These are phyloP conservation scores for Ancistrus triradiatus DNA, from an alignment of 2,113 vertebrate species.

Conservation along the genomic window DNA sequence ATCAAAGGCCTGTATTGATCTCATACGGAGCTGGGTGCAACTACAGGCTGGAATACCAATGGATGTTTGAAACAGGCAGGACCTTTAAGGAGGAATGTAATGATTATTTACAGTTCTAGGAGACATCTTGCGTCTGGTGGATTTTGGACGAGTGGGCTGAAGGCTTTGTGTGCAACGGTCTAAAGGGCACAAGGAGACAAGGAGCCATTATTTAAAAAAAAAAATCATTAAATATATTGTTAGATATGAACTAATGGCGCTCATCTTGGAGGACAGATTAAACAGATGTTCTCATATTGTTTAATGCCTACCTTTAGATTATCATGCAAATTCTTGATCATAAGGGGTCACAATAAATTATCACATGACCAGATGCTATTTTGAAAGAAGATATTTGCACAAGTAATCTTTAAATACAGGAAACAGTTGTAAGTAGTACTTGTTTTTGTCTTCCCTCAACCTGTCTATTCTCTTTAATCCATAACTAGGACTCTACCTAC, in stretches of 20 bases:
- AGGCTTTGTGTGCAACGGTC: too few species aligned
- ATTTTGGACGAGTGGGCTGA: background rate
- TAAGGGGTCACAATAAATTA: slow-evolving; percentile 52
- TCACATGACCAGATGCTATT: slow-evolving; percentile 58
- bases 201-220: too few species aligned
- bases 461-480: too few species aligned
- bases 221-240: too few species aligned
- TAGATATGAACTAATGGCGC: too few species aligned
- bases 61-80: slow-evolving; percentile 56
- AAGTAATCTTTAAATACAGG: too few species aligned
- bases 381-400: slow-evolving; percentile 54
- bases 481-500: too few species aligned
- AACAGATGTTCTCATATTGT: slow-evolving; percentile 69
- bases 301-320: slow-evolving; percentile 60
- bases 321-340: slow-evolving; percentile 53
- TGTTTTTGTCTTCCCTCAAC: too few species aligned
- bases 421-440: too few species aligned
- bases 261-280: slow-evolving; percentile 64
- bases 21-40: slow-evolving; percentile 36
- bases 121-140: slow-evolving; percentile 6
- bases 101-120: slow-evolving; percentile 57
- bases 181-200: too few species aligned
- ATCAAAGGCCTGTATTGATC: slow-evolving; percentile 45
- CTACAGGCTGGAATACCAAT: slow-evolving; percentile 47
- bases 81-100: slow-evolving; percentile 57